These are phyloP conservation scores for Glossophaga mutica DNA, from an alignment of 2,797 vertebrate genomes.

Conservation along the genomic window DNA sequence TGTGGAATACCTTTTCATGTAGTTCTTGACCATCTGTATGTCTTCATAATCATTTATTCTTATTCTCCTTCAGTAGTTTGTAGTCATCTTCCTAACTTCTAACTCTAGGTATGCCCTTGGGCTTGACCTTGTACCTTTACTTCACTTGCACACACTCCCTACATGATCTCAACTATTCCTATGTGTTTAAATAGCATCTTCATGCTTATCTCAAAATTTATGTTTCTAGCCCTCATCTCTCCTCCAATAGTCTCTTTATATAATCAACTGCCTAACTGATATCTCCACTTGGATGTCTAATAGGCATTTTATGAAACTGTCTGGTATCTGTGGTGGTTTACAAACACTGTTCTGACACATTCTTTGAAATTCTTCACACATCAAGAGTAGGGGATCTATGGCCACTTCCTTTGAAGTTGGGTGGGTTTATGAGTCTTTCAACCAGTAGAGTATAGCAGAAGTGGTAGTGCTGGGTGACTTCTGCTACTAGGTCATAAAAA, in stretches of 20 bases:
- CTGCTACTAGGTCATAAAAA: neutral
- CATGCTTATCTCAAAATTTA: neutral
- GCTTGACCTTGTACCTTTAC: neutral
- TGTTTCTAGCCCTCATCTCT: neutral
- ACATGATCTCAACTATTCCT: neutral
- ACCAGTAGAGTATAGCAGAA: too few relatives aligned
- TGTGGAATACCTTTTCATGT: too few relatives aligned
- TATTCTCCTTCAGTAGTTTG: neutral
- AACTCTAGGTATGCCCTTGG: neutral
- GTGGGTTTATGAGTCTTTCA: neutral
- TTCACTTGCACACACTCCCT: neutral
- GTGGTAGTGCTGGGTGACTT: neutral
- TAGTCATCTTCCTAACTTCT: neutral
- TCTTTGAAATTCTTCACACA: neutral
- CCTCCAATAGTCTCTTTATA: neutral
- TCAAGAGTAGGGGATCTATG: neutral
- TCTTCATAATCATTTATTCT: neutral
- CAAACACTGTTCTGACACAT: neutral
- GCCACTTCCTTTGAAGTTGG: neutral
- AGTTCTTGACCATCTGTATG: neutral
- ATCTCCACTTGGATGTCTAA: too few relatives aligned
- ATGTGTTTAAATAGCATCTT: too few relatives aligned
- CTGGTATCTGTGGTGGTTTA: neutral
- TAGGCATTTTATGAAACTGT: too few relatives aligned
- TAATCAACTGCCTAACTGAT: neutral